A percentile compares a stretch with the other conserved stretches of the same genome.
Conservation (phyloP, 2,888 invertebrate species). For the Standfussiana lucernea region DNA sequence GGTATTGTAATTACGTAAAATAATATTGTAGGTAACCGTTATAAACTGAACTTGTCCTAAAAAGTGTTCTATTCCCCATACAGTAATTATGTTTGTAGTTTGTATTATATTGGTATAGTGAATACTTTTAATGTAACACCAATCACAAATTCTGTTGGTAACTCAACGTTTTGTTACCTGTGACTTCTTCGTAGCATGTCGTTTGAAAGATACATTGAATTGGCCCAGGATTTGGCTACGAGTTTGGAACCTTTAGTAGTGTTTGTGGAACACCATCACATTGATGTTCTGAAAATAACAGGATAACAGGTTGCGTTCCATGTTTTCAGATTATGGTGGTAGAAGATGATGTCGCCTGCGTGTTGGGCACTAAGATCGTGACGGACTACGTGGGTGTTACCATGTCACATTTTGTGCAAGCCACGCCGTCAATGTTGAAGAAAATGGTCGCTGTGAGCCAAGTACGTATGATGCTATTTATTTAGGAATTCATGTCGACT, state of each 20-base stretch:
- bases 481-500: background rate
- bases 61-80: background rate
- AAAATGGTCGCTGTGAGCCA: constrained; percentile 89
- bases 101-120: background rate
- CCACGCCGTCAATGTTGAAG: constrained; percentile 90
- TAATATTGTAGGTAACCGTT: background rate
- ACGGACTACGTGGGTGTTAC: constrained; percentile 86
- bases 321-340: constrained; percentile 88
- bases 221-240: background rate
- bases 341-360: constrained; percentile 91
- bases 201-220: background rate
- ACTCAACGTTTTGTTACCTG: background rate
- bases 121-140: background rate
- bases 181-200: background rate
- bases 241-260: background rate
- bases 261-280: background rate
- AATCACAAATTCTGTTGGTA: background rate
- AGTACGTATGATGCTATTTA: constrained; percentile 68
- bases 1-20: background rate
- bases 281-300: background rate
- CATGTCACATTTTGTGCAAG: constrained; percentile 90
- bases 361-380: constrained; percentile 87
- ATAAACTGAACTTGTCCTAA: background rate
- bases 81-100: background rate
- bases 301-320: background rate